Percentiles rank a stretch among this genome's conserved stretches.
Evolutionary conservation across 35 echinoderm and acorn worm genomes (phyloP).

Genomic region (Amphiura filiformis): DNA sequence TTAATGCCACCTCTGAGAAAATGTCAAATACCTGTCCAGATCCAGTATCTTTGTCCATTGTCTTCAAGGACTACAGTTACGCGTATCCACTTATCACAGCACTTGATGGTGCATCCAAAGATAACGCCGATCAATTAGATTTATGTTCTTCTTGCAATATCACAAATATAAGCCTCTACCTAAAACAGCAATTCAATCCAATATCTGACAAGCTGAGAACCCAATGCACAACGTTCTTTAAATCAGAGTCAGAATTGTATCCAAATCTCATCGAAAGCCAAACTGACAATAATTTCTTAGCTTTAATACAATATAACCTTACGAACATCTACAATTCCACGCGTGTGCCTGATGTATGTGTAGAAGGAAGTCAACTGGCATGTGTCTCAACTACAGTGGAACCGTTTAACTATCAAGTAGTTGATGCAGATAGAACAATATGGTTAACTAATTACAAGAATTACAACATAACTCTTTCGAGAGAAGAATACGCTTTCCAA

Average conservation of each 20-base stretch:
- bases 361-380: not conserved
- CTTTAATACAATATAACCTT: not conserved
- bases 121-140: not conserved
- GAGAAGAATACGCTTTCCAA: not conserved
- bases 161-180: not conserved
- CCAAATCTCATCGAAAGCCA: too few relatives aligned
- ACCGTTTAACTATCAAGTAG: not conserved
- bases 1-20: too few relatives aligned
- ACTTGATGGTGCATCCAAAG: not conserved
- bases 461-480: not conserved
- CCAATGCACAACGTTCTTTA: not conserved
- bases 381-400: not conserved
- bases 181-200: not conserved
- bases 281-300: not conserved
- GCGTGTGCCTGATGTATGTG: not conserved
- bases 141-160: not conserved
- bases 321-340: not conserved
- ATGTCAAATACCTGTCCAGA: too few relatives aligned
- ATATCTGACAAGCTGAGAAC: not conserved
- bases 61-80: not conserved
- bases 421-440: not conserved
- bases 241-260: not conserved
- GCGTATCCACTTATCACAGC: not conserved
- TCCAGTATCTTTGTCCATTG: not conserved
- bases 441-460: not conserved